phyloP scores from a whole-genome alignment of 2,888 invertebrate genomes.

The Diploptera punctata region DNA sequence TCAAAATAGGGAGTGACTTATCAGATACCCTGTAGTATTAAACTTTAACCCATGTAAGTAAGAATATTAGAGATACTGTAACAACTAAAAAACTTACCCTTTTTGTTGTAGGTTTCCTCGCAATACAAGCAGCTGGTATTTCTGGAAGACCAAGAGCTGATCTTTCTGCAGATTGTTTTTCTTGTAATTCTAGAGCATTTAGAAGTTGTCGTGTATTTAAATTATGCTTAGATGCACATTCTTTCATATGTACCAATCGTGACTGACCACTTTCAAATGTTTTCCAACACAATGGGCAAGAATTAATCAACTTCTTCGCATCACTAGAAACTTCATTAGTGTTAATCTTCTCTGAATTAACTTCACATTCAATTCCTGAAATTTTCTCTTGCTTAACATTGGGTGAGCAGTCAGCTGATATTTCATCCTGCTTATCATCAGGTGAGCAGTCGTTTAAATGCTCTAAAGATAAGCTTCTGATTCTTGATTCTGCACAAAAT shows the following conservation, averaged over 20 bases:
- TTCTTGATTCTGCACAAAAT: too few relatives aligned
- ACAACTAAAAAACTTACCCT: slow-evolving; percentile 28
- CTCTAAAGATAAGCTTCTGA: too few relatives aligned
- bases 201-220: slow-evolving; percentile 52
- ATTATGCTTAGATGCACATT: slow-evolving; percentile 54
- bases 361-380: too few relatives aligned
- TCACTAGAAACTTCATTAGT: not conserved
- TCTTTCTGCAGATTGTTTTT: slow-evolving; percentile 54
- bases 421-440: too few relatives aligned
- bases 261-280: slow-evolving; percentile 47
- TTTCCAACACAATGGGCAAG: slow-evolving; percentile 54
- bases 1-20: too few relatives aligned
- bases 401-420: too few relatives aligned
- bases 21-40: too few relatives aligned
- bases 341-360: too few relatives aligned
- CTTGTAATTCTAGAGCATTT: slow-evolving; percentile 53
- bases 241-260: slow-evolving; percentile 51
- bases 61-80: too few relatives aligned
- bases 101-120: slow-evolving; percentile 10
- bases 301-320: not conserved
- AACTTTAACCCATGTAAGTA: too few relatives aligned
- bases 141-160: slow-evolving; percentile 54
- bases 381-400: too few relatives aligned
- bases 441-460: too few relatives aligned
- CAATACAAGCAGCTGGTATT: not conserved